Evolutionary conservation across 1,140 invertebrate genomes (phyloP), one percentile per base, ranked within the genome.

Genomic region (Adelges cooleyi): DNA sequence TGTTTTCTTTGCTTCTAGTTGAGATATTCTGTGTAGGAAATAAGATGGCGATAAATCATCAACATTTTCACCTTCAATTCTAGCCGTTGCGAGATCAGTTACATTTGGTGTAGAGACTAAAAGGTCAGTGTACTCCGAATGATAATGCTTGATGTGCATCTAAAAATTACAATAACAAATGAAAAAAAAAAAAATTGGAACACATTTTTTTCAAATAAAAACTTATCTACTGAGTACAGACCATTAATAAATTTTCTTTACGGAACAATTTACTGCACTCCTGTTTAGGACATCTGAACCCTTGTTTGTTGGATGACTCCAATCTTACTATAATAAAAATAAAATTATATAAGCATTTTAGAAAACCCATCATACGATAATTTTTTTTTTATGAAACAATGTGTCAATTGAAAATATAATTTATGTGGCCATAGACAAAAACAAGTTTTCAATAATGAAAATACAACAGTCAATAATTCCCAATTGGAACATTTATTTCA

Each of bases 81-180:
- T 79, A 13, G 88, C 86, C 68, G 87, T 86, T 0, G 89, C 89
- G 54, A 91, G 75, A 73, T 92, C 89, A 22, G 86, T 81, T 54
- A 92, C 89, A 75, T 92, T 92, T 17, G 88, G 87, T 3, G 87
- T 89, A 8, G 80, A 80, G 6, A 86, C 86, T 42, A 90, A 74
- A 73, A 84, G 83, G 71, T 88, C 83, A 1, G 80, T 82, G 68
- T 87, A 80, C 68, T 91, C 87, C 1, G 84, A 81, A 76, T 93
- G 90, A 72, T 92, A 92, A 75, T 92, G 89, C 70, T 92, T 91
- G n/a, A 92, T 85, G 70, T 93, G 90, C 83, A 92, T 92, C 74
- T 77, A 71, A 29, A 70, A 68, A 59, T 11, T 67, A 6, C 40
- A 9, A n/a, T n/a, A n/a, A n/a, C n/a, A n/a, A n/a, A n/a, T n/a